Evolutionary conservation across 92 coral and sea anemone genomes (phyloP).

Genomic region (Ricordea florida): DNA sequence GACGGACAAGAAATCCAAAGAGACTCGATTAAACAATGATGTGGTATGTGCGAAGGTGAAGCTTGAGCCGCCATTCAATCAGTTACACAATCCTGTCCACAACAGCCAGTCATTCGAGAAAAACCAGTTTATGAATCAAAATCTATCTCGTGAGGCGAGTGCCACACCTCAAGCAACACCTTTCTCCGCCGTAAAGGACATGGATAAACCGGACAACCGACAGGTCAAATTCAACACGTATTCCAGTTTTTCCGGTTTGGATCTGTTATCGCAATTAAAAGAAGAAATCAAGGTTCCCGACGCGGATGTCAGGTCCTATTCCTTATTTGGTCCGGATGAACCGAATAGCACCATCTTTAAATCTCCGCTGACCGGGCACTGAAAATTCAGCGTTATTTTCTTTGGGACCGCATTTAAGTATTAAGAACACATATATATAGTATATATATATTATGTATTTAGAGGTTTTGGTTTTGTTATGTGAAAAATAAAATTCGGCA

Average conservation of each 20-base stretch:
- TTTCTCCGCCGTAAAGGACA: slow-evolving; percentile 72
- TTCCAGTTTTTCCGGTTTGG: slow-evolving; percentile 94
- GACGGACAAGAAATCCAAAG: slow-evolving; percentile 38
- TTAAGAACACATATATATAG: slow-evolving; percentile 19
- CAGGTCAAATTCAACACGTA: slow-evolving; percentile 63
- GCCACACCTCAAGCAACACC: slow-evolving; percentile 39
- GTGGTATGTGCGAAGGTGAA: slow-evolving; percentile 82
- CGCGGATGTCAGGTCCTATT: slow-evolving; percentile 74
- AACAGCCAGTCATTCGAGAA: slow-evolving; percentile 67
- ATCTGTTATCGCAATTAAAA: slow-evolving; percentile 74
- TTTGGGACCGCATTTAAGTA: slow-evolving; percentile 23
- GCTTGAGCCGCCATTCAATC: slow-evolving; percentile 91
- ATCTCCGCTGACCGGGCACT: slow-evolving; percentile 81
- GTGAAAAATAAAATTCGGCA: slow-evolving; percentile 25
- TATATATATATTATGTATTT: slow-evolving; percentile 30
- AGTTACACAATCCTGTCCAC: slow-evolving; percentile 88
- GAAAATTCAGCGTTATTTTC: neutral
- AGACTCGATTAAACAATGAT: slow-evolving; percentile 85
- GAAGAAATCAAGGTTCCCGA: slow-evolving; percentile 64
- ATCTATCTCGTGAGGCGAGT: slow-evolving; percentile 27
- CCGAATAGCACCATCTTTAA: slow-evolving; percentile 90
- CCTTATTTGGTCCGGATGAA: slow-evolving; percentile 94
- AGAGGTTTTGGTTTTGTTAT: slow-evolving; percentile 38
- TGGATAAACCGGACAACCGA: slow-evolving; percentile 97
- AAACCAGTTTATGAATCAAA: slow-evolving; percentile 95